Evolutionary conservation across 2,113 vertebrate species (phyloP), one percentile per base, ranked within the genome.

Genomic region (Notothenia coriiceps): DNA sequence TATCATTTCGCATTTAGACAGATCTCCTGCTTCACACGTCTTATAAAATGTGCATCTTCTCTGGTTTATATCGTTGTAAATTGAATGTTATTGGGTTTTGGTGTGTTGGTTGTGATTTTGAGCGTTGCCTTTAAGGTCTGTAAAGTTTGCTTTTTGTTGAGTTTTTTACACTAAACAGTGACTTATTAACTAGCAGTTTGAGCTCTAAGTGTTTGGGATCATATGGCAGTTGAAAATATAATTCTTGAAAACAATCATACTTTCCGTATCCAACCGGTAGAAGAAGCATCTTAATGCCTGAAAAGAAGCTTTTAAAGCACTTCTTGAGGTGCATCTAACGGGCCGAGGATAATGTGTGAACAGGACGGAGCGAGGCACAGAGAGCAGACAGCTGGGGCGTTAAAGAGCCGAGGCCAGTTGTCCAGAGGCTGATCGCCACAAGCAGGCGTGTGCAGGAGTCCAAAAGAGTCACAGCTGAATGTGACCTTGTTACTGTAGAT

Each of bases 401-500:
- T 79, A 52, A 88, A 82, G 82, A 72, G 71, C 77, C 84, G 70
- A 66, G 46, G 33, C 83, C 94, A 94, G 92, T 88, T 95, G 95
- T 93, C 93, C 35, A 59, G 17, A 29, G 65, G 47, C 89, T 93
- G 89, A 94, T 91, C 91, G 76, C 60, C 83, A 83, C 83, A 81
- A 90, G 91, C 94, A 95, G 94, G 88, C 94, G 89, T 91, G 91
- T 93, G 94, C 91, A 88, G 90, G 92, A 93, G 93, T 94, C 93
- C 88, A 77, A 82, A 77, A 84, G 70, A 85, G 85, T 80, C 91
- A 90, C 92, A 94, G 91, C 93, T 94, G 93, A 95, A 83, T 63
- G 76, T 20, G 68, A 81, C 79, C 78, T 70, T 80, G 64, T 82
- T 79, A 88, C 74, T 65, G 79, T 85, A 89, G 63, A 71, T 33